Percentiles rank a stretch among this genome's conserved stretches.
phyloP scores from a whole-genome alignment of 92 coral and sea anemone species.

The Palythoa caribaeorum region DNA sequence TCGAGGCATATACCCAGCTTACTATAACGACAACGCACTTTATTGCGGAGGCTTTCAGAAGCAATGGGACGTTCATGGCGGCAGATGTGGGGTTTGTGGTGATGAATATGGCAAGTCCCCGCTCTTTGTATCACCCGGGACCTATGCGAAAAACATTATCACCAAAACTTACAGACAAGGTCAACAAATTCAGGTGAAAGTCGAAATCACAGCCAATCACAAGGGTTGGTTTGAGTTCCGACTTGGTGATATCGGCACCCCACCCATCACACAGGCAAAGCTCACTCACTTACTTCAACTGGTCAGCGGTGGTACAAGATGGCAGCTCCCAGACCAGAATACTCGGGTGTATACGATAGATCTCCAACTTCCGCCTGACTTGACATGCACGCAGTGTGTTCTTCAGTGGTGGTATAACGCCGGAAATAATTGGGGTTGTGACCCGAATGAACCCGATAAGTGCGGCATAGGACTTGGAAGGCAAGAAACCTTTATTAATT shows the following conservation, averaged over 20 bases:
- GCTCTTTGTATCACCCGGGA: constrained; percentile 64
- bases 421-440: constrained; percentile 28
- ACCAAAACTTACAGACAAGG: constrained; percentile 66
- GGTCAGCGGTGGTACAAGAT: constrained; percentile 42
- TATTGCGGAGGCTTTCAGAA: constrained; percentile 76
- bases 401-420: constrained; percentile 56
- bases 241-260: constrained; percentile 35
- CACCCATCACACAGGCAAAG: constrained; percentile 46
- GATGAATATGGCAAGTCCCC: constrained; percentile 66
- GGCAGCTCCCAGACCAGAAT: not conserved
- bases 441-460: not conserved
- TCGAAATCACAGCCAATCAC: constrained; percentile 51
- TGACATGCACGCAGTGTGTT: constrained; percentile 56
- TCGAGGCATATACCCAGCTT: constrained; percentile 44
- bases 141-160: constrained; percentile 60
- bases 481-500: constrained; percentile 43
- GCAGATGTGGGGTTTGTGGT: constrained; percentile 89
- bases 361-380: constrained; percentile 31
- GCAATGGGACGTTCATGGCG: constrained; percentile 71
- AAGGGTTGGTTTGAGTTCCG: constrained; percentile 54
- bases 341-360: constrained; percentile 1
- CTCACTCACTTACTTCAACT: constrained; percentile 26
- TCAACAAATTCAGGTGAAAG: constrained; percentile 65
- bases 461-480: not conserved
- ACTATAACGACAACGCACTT: constrained; percentile 74